Evolutionary conservation across 2,888 invertebrate species (phyloP), one percentile per base, ranked within the genome.

Genomic region (Drosophila setosimentum): DNA sequence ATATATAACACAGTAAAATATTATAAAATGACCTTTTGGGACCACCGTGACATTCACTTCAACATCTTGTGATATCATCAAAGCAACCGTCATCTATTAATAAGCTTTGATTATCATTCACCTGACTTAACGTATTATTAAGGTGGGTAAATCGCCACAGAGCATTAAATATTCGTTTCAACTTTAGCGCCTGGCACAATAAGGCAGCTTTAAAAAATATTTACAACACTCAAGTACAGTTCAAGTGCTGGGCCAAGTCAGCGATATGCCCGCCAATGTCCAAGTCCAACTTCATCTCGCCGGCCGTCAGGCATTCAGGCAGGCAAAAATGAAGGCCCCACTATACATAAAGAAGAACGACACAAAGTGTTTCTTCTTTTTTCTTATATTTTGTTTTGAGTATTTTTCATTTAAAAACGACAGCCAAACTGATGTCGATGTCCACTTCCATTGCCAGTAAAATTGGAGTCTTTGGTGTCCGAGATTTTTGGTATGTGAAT

Each of bases 161-260:
- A 59, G 85, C 85, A 85, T 87, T 76, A 54, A 66, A 68, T 73
- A 84, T 90, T 85, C 85, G 85, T 81, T 68, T 89, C 72, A 89
- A 78, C 78, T 87, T 73, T 65, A 65, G 78, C 78, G 87, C 21
- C 61, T 45, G 61, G 55, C 66, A 75, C 78, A 81, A 78, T 65
- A 78, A 76, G 80, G 84, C 85, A 90, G 90, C 88, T 78, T 91
- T 85, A 73, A 91, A 88, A 91, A 89, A 91, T 89, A 87, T 87
- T 87, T 87, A 91, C 87, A 91, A 63, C 85, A 83, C 91, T 91
- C 87, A 82, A 91, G 91, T 91, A 62, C 91, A 87, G 74, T 85
- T 87, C 87, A 87, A 87, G 87, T 87, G 88, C 85, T 90, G 85
- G 85, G 81, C 91, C 85, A 88, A 85, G 86, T 66, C 86, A 82